Conservation (phyloP, 2,888 invertebrate species). For the Acanthoscelides obtectus region DNA sequence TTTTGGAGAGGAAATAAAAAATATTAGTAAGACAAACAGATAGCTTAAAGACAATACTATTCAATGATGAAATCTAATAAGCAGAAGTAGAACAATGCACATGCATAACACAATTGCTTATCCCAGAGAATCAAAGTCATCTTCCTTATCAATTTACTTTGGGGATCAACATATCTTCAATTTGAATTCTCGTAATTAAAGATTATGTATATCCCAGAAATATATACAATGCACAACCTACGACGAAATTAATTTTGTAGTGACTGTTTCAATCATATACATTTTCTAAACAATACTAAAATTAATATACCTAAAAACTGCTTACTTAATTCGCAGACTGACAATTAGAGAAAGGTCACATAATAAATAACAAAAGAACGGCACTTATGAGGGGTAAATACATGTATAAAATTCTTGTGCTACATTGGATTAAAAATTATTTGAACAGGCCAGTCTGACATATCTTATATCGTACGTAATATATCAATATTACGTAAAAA, state of each 20-base stretch:
- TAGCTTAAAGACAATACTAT: too few species aligned
- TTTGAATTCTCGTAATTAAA: background rate
- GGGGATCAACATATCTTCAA: too few species aligned
- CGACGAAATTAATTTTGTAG: background rate
- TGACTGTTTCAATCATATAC: background rate
- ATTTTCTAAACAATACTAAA: background rate
- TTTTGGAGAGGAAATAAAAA: too few species aligned
- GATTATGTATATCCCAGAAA: background rate
- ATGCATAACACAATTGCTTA: too few species aligned
- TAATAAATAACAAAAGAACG: background rate
- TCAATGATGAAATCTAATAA: too few species aligned
- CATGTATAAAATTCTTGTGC: slow-evolving; percentile 28
- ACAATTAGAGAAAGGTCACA: background rate
- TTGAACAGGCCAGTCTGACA: slow-evolving; percentile 1
- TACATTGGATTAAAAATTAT: slow-evolving; percentile 13
- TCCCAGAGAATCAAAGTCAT: too few species aligned
- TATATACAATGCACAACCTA: background rate
- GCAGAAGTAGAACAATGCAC: too few species aligned
- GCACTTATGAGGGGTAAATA: slow-evolving; percentile 3
- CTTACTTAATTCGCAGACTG: too few species aligned
- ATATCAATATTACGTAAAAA: background rate
- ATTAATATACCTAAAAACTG: background rate
- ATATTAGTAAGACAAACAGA: too few species aligned
- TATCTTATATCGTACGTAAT: background rate
- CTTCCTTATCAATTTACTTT: background rate